These are phyloP conservation scores for Eremophila alpestris DNA, from an alignment of 2,797 vertebrate species.

Conservation along the genomic window DNA sequence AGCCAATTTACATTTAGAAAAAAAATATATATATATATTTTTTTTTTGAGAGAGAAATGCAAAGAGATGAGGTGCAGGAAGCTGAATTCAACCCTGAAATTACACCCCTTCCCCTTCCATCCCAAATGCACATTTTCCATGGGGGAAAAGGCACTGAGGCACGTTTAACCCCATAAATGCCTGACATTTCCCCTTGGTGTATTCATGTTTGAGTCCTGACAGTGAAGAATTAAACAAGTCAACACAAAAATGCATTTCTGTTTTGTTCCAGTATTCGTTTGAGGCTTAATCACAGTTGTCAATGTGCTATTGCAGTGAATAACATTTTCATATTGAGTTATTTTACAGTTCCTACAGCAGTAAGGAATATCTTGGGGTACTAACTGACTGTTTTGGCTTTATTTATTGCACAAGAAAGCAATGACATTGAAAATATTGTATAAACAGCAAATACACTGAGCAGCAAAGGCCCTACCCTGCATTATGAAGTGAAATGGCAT, in stretches of 20 bases:
- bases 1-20: not conserved
- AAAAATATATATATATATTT: not conserved
- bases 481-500: constrained; percentile 62
- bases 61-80: not conserved
- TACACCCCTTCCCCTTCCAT: not conserved
- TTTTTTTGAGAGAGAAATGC: not conserved
- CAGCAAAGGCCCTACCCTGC: constrained; percentile 60
- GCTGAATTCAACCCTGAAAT: not conserved
- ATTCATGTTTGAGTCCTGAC: not conserved
- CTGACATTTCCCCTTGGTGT: not conserved
- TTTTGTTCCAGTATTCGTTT: constrained; percentile 57
- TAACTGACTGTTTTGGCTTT: constrained; percentile 61
- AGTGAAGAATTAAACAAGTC: constrained; percentile 48
- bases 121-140: not conserved
- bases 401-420: constrained; percentile 55
- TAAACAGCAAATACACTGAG: constrained; percentile 63
- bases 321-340: constrained; percentile 58
- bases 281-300: constrained; percentile 64
- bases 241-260: constrained; percentile 44
- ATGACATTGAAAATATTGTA: constrained; percentile 68
- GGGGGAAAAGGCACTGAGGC: not conserved
- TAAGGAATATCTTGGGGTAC: constrained; percentile 44
- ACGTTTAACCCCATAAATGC: constrained; percentile 8
- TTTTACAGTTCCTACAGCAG: constrained; percentile 60
- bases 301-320: constrained; percentile 52